Conservation (phyloP, 2,888 invertebrate genomes). For the Acrocyrtus sp. region DNA sequence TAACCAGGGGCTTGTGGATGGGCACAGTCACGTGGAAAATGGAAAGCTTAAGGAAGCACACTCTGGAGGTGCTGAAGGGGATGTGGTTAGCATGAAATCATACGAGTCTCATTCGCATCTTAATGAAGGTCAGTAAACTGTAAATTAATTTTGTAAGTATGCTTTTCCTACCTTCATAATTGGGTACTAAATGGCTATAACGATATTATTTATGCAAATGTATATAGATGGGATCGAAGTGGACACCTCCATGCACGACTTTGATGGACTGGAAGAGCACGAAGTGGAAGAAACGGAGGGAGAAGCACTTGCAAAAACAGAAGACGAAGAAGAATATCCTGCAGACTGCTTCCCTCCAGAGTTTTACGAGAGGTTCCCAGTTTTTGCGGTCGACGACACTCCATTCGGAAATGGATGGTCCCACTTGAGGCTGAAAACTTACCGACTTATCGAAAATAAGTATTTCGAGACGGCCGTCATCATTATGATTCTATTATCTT, state of each 20-base stretch:
- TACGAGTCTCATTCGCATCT: conserved; percentile 26
- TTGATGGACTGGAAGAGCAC: conserved; percentile 34
- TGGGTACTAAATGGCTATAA: no score
- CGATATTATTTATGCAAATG: no score
- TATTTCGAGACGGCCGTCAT: conserved; percentile 99
- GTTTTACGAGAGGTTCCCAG: conserved; percentile 87
- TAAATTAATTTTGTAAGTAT: background rate
- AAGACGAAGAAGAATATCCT: conserved; percentile 75
- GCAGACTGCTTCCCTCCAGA: conserved; percentile 93
- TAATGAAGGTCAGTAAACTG: conserved; percentile 69
- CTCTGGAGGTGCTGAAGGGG: conserved; percentile 6
- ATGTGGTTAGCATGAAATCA: conserved; percentile 31
- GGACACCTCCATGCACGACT: conserved; percentile 31
- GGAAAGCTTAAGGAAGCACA: conserved; percentile 25
- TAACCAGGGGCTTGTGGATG: conserved; percentile 14
- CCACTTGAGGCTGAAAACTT: conserved; percentile 89
- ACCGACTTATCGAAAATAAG: conserved; percentile 95
- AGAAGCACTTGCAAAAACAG: conserved; percentile 38
- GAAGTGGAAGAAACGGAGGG: conserved; percentile 39
- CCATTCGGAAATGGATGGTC: conserved; percentile 96
- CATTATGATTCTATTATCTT: conserved; percentile 97
- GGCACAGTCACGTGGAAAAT: conserved; percentile 33
- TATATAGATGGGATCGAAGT: conserved; percentile 34
- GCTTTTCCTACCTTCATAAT: no score
- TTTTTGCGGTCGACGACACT: conserved; percentile 77